Evolutionary conservation across 2,888 invertebrate species (phyloP), one percentile per base, ranked within the genome.

Genomic region (Villa cingulata): DNA sequence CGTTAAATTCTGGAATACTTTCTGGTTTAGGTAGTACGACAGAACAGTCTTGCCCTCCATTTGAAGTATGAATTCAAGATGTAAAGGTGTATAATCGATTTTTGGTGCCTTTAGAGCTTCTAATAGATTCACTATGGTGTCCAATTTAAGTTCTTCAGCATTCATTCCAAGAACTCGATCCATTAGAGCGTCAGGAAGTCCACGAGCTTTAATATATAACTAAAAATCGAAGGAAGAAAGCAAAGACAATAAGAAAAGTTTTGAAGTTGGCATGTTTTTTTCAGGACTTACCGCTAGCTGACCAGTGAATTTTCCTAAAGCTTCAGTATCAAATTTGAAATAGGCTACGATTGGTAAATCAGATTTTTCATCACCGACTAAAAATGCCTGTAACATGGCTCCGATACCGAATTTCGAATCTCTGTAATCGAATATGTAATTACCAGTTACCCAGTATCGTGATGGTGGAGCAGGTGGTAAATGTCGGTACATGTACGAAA

Each of bases 361-460:
- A 1, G 80, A 80, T 36, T 72, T 67, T 1, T 76, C 73, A 59
- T 82, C 81, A 0, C 80, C 83, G 4, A 83, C 74, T 10, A 78
- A 72, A 51, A 82, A 68, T 20, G 78, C 70, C 55, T 78, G 76
- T 17, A 77, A 56, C 67, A 77, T 70, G 3, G 76, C 73, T 1
- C 78, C 78, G 49, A 76, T 75, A 42, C 76, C 75, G 49, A 75
- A 70, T 34, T 74, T 74, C 1, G 74, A 74, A 56, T 81, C 78
- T n/a, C 78, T 76, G 56, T 77, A 78, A 51, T 81, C 83, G 54
- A 82, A 73, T 48, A 84, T 73, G 58, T 81, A 81, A 63, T 83
- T 83, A 27, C 81, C 83, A 0, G 83, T 83, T 0, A 79, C 75
- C 75, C 83, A 80, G 56, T 75, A 75, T 6, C 75, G 70, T 12